phyloP scores from a whole-genome alignment of 2,797 vertebrate species.

The Tauraco hartlaubi region DNA sequence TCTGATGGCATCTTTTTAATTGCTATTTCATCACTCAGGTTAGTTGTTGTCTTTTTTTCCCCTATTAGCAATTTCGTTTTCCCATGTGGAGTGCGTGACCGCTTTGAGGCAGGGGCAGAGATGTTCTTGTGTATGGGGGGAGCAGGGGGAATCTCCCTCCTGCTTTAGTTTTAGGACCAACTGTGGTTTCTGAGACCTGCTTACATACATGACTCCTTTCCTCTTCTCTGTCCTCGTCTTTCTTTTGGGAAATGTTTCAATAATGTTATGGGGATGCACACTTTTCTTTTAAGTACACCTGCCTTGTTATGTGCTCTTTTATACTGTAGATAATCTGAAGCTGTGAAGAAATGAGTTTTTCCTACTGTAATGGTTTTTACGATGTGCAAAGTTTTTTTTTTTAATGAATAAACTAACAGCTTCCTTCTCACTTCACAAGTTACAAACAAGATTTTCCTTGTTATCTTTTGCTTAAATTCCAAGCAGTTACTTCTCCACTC shows the following conservation, averaged over 20 bases:
- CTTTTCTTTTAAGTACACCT: background rate
- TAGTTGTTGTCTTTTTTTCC: background rate
- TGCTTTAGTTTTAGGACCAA: background rate
- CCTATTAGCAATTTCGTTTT: background rate
- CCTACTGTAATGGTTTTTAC: background rate
- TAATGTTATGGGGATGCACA: background rate
- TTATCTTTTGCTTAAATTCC: background rate
- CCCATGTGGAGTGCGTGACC: background rate
- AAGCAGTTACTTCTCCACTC: background rate
- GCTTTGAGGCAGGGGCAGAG: background rate
- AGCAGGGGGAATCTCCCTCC: background rate
- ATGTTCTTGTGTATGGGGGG: background rate
- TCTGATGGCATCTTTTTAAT: slow-evolving; percentile 54
- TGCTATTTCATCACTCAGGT: slow-evolving; percentile 39
- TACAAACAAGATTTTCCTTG: background rate
- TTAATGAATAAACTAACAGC: background rate
- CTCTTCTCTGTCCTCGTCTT: background rate
- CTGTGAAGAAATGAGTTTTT: slow-evolving; percentile 10
- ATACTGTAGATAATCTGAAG: background rate
- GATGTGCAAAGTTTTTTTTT: background rate
- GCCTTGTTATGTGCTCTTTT: background rate
- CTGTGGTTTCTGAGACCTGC: background rate
- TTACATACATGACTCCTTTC: background rate
- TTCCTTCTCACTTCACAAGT: background rate
- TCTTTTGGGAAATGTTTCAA: background rate